Conservation (phyloP, 2,888 invertebrate genomes). For the Luffia ferchaultella region DNA sequence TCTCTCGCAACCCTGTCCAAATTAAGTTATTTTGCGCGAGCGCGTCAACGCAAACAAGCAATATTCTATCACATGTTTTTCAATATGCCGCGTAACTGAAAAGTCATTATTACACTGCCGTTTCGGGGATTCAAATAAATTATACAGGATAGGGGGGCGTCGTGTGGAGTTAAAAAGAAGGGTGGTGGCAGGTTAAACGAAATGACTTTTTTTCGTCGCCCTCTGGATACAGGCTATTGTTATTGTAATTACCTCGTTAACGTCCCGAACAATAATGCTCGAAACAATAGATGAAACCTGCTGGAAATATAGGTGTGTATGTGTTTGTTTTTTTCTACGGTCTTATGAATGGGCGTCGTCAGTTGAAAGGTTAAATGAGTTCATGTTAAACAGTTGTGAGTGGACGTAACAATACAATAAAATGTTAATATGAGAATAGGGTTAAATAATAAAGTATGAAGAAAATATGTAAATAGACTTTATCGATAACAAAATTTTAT, state of each 20-base stretch:
- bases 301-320: not conserved
- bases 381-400: not conserved
- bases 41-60: not conserved
- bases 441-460: no score
- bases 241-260: constrained; percentile 47
- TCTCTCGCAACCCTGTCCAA: no score
- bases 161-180: not conserved
- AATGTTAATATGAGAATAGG: no score
- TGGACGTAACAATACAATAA: not conserved
- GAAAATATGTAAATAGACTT: no score
- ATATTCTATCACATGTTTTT: not conserved
- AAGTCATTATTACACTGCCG: not conserved
- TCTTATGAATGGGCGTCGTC: not conserved
- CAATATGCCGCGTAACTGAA: not conserved
- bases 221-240: constrained; percentile 33
- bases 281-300: not conserved
- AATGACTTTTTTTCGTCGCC: constrained; percentile 7
- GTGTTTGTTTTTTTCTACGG: not conserved
- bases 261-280: not conserved
- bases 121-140: not conserved
- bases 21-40: not conserved
- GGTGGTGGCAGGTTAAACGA: not conserved
- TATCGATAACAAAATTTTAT: no score
- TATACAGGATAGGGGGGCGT: not conserved
- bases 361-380: not conserved